These are phyloP conservation scores for Cyaniris semiargus DNA, from an alignment of 2,888 invertebrate genomes.

Conservation along the genomic window DNA sequence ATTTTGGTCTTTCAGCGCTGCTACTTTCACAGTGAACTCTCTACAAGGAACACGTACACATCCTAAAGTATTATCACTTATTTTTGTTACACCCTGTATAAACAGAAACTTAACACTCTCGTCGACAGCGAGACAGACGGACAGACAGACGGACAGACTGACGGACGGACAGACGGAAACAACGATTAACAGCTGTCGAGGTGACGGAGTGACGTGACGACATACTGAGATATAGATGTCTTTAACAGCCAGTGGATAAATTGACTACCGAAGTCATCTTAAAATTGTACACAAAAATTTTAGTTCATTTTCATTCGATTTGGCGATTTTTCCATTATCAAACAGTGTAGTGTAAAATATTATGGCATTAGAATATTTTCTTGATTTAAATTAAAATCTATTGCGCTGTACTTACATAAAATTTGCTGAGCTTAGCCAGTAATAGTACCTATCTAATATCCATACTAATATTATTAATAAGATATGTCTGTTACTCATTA, in stretches of 20 bases:
- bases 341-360: background rate
- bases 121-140: conserved; percentile 33
- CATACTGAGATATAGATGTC: conserved; percentile 21
- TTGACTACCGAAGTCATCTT: background rate
- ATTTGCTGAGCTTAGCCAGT: too few relatives aligned
- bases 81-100: too few relatives aligned
- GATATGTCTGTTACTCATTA: too few relatives aligned
- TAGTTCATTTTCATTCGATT: background rate
- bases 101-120: conserved; percentile 39
- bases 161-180: conserved; percentile 33
- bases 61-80: too few relatives aligned
- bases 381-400: too few relatives aligned
- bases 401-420: too few relatives aligned
- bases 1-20: too few relatives aligned
- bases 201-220: conserved; percentile 33
- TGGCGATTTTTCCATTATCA: background rate
- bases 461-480: too few relatives aligned
- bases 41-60: too few relatives aligned
- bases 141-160: conserved; percentile 32
- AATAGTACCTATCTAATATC: too few relatives aligned
- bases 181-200: conserved; percentile 36
- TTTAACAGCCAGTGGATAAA: background rate
- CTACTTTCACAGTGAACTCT: too few relatives aligned
- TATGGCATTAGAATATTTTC: background rate
- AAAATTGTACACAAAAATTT: background rate